Conservation (phyloP, 2,888 invertebrate species). For the Seira sanloemensis region DNA sequence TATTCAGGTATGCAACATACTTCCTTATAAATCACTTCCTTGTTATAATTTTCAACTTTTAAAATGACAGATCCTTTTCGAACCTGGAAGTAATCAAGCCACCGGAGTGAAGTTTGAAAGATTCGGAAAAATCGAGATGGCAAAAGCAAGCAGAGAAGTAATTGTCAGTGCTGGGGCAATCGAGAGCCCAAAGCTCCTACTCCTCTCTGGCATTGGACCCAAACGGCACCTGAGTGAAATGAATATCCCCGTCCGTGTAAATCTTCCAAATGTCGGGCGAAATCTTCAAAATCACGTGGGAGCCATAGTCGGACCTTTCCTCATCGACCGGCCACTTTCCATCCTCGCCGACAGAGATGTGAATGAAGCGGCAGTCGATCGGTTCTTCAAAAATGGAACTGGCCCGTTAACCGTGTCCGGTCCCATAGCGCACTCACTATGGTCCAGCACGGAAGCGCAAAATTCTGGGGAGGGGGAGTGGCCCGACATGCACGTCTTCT, state of each 20-base stretch:
- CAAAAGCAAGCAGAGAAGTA: background rate
- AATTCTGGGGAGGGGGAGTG: no score
- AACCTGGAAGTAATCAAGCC: no score
- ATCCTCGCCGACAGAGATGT: constrained; percentile 71
- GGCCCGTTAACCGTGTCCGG: constrained; percentile 70
- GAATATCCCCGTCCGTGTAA: constrained; percentile 14
- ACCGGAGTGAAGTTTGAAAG: no score
- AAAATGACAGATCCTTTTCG: no score
- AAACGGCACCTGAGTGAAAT: constrained; percentile 36
- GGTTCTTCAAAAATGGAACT: constrained; percentile 68
- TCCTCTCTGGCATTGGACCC: constrained; percentile 64
- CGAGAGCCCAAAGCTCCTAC: constrained; percentile 55
- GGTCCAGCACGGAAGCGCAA: no score
- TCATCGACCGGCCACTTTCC: constrained; percentile 67
- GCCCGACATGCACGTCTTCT: background rate
- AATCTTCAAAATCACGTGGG: constrained; percentile 72
- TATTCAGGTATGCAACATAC: constrained; percentile 67
- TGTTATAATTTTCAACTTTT: background rate
- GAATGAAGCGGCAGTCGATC: constrained; percentile 50
- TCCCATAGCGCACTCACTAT: no score
- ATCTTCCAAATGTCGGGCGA: constrained; percentile 71
- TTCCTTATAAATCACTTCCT: background rate
- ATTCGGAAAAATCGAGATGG: no score
- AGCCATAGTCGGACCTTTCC: constrained; percentile 71
- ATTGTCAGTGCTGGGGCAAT: constrained; percentile 32